phyloP scores from a whole-genome alignment of 2,888 invertebrate species.

The Dolichopus griseipennis region DNA sequence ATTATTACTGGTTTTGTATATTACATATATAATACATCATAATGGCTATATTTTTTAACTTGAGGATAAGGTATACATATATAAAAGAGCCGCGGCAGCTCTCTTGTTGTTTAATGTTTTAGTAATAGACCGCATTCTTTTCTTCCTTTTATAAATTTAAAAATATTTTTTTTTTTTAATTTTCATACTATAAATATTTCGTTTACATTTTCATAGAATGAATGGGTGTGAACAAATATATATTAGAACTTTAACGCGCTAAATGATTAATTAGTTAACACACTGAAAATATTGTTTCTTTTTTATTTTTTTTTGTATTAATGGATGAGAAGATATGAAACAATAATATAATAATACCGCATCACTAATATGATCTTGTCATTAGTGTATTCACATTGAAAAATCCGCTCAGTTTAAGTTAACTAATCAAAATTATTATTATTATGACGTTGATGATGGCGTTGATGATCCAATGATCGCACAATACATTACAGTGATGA shows the following conservation, averaged over 20 bases:
- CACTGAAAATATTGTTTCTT: neutral
- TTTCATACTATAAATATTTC: neutral
- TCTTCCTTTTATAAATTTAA: neutral
- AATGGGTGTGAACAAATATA: neutral
- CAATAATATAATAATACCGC: neutral
- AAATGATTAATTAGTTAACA: slow-evolving; percentile 2
- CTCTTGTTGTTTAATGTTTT: neutral
- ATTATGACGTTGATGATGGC: neutral
- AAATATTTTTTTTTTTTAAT: neutral
- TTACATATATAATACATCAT: neutral
- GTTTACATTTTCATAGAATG: neutral
- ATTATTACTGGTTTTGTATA: neutral
- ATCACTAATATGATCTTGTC: neutral
- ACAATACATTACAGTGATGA: no score
- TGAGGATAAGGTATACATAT: neutral
- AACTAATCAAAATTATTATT: neutral
- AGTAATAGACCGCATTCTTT: neutral
- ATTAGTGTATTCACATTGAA: neutral
- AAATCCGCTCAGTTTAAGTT: no score
- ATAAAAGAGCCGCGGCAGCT: neutral
- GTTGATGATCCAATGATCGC: neutral
- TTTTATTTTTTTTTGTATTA: no score
- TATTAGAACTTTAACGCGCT: neutral
- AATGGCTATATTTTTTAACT: neutral
- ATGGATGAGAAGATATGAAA: no score